Percentiles rank a stretch among this genome's conserved stretches.
Conservation (phyloP, 2,888 invertebrate genomes). For the Apodemia zela region DNA sequence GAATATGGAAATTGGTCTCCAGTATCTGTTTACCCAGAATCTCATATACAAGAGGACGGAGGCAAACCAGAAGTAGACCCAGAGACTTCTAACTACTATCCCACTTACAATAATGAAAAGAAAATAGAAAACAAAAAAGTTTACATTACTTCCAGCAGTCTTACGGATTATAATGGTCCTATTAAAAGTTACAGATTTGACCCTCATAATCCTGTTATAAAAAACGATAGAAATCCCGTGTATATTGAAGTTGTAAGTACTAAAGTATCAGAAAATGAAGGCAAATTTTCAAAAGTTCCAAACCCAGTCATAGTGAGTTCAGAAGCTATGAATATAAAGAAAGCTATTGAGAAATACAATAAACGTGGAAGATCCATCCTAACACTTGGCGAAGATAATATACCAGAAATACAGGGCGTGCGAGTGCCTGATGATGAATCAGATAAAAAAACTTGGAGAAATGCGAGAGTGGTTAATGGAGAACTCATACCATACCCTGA, state of each 20-base stretch:
- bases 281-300: conserved; percentile 78
- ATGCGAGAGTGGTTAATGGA: conserved; percentile 92
- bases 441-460: conserved; percentile 92
- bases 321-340: conserved; percentile 81
- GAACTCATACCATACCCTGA: conserved; percentile 88
- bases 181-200: conserved; percentile 70
- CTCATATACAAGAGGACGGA: conserved; percentile 69
- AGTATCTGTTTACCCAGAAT: conserved; percentile 72
- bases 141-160: conserved; percentile 71
- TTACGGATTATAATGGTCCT: conserved; percentile 63
- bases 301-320: conserved; percentile 85
- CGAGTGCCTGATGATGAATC: conserved; percentile 92
- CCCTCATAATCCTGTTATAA: conserved; percentile 71
- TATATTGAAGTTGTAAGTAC: conserved; percentile 74
- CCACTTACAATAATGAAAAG: conserved; percentile 68
- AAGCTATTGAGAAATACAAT: conserved; percentile 66
- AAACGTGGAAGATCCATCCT: conserved; percentile 84
- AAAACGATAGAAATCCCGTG: conserved; percentile 79
- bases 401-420: conserved; percentile 90
- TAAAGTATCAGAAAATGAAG: conserved; percentile 68
- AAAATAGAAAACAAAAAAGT: conserved; percentile 68
- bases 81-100: conserved; percentile 67
- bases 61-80: conserved; percentile 59
- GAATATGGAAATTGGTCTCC: conserved; percentile 79
- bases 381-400: conserved; percentile 82